A percentile compares a stretch with the other conserved stretches of the same genome.
These are phyloP conservation scores for Philereme transversata DNA, from an alignment of 2,888 invertebrate genomes.

Conservation along the genomic window DNA sequence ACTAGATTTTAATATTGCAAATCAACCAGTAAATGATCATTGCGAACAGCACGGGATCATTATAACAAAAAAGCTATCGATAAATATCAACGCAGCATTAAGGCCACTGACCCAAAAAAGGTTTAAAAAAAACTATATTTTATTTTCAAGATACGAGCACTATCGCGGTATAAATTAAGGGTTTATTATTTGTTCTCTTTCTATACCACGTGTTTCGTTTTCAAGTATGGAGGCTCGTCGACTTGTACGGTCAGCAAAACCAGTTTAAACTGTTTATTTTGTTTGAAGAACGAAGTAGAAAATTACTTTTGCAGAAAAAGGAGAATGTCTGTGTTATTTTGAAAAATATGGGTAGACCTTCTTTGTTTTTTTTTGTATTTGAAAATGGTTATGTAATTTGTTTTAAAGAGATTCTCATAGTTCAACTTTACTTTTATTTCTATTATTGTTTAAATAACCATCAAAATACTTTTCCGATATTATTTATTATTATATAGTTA, in stretches of 20 bases:
- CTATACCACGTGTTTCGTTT: constrained; percentile 75
- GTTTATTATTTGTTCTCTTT: constrained; percentile 79
- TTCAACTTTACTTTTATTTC: too few relatives aligned
- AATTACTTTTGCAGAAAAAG: constrained; percentile 2
- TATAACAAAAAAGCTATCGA: constrained; percentile 19
- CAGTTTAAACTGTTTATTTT: constrained; percentile 32
- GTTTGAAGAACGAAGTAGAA: constrained; percentile 1
- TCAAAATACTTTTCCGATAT: too few relatives aligned
- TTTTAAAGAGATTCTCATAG: too few relatives aligned
- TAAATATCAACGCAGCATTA: constrained; percentile 58
- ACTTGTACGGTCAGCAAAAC: constrained; percentile 62
- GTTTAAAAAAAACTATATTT: constrained; percentile 72
- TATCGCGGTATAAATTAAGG: constrained; percentile 83
- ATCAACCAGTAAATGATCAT: constrained; percentile 1
- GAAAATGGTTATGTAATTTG: too few relatives aligned
- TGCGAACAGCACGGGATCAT: neutral
- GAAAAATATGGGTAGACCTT: too few relatives aligned
- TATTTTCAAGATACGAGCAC: constrained; percentile 81
- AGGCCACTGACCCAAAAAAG: constrained; percentile 78
- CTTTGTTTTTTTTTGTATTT: too few relatives aligned
- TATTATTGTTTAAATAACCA: too few relatives aligned
- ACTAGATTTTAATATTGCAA: constrained; percentile 3
- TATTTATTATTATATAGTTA: too few relatives aligned
- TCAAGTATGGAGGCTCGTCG: constrained; percentile 60
- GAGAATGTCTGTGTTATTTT: neutral